Conservation (phyloP, 2,888 invertebrate genomes). For the Craniophora ligustri region DNA sequence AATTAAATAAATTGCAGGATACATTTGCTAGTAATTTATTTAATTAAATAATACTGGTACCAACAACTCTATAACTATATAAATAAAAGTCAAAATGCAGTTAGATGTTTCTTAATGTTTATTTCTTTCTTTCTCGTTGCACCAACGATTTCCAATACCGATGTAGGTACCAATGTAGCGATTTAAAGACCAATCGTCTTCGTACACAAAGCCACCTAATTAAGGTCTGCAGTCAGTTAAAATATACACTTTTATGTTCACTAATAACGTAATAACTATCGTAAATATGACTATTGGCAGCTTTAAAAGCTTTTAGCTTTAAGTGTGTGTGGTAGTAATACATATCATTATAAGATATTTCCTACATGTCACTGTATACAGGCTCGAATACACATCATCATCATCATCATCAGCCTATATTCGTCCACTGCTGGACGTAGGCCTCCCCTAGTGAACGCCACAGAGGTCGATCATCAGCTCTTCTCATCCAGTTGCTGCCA, state of each 20-base stretch:
- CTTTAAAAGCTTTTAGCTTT: too few species aligned
- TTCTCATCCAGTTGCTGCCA: too few species aligned
- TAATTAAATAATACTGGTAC: not conserved
- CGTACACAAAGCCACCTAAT: not conserved
- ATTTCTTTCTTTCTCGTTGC: not conserved
- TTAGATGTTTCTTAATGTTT: not conserved
- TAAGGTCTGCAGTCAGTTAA: not conserved
- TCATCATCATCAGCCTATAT: too few species aligned
- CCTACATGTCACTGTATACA: too few species aligned
- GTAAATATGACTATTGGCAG: too few species aligned
- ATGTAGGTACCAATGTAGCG: not conserved
- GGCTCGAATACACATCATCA: too few species aligned
- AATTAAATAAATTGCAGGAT: conserved; percentile 19
- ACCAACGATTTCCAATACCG: not conserved
- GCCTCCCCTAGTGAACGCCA: too few species aligned
- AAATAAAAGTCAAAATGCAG: not conserved
- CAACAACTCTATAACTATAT: not conserved
- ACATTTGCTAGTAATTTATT: conserved; percentile 2
- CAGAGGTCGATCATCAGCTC: too few species aligned
- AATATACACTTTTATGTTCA: not conserved
- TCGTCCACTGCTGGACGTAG: too few species aligned
- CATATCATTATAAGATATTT: too few species aligned
- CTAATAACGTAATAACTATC: too few species aligned
- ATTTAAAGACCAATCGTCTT: not conserved
- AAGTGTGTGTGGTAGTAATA: too few species aligned